These are phyloP conservation scores for Hesperia comma DNA, from an alignment of 2,888 invertebrate species.

Conservation along the genomic window DNA sequence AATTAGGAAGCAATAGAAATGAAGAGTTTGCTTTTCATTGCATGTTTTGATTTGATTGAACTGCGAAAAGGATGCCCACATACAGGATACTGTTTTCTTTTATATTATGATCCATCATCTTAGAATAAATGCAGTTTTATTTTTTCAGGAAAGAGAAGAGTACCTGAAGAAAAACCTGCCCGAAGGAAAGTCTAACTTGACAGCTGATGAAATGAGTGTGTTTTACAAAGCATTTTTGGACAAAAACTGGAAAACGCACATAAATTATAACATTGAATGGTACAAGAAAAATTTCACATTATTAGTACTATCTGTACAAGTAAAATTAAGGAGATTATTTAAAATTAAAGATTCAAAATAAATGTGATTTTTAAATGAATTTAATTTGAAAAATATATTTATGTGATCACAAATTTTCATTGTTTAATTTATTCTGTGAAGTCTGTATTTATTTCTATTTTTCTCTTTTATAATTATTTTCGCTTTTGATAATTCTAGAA, in stretches of 20 bases:
- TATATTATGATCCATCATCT: no score
- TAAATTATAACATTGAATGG: constrained; percentile 92
- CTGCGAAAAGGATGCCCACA: no score
- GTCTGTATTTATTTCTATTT: no score
- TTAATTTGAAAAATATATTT: no score
- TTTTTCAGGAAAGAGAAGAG: constrained; percentile 82
- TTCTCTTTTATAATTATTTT: no score
- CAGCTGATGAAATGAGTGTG: constrained; percentile 93
- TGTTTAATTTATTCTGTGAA: no score
- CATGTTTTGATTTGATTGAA: no score
- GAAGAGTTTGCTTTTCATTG: no score
- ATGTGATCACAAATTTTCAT: no score
- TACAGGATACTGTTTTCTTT: constrained; percentile 3
- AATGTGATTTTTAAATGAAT: constrained; percentile 7
- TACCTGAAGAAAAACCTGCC: constrained; percentile 80
- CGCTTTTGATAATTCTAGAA: no score
- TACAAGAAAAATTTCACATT: constrained; percentile 90
- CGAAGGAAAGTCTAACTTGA: constrained; percentile 80
- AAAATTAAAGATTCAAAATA: constrained; percentile 59
- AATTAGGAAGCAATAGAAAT: no score
- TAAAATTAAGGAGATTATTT: constrained; percentile 74
- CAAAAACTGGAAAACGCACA: constrained; percentile 90
- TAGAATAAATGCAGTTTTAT: no score
- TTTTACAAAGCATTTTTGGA: constrained; percentile 94
- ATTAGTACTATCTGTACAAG: constrained; percentile 85